Conservation (phyloP, 2,888 invertebrate genomes). For the Mesodorylaimus sp. region DNA sequence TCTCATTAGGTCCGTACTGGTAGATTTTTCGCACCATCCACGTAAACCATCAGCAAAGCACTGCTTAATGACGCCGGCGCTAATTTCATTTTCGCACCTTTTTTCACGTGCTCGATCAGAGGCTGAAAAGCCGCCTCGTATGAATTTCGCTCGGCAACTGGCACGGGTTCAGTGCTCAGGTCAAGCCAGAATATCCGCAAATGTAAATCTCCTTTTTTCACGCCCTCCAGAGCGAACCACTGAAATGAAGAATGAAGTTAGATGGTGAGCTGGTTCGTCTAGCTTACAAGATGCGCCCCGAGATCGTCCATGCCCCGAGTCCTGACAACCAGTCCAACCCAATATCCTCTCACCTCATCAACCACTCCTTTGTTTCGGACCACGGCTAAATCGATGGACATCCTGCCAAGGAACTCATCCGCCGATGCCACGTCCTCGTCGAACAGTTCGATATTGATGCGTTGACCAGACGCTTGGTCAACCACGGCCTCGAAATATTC, state of each 20-base stretch:
- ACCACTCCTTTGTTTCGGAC: slow-evolving; percentile 51
- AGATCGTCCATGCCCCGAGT: too few relatives aligned
- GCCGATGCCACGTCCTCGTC: slow-evolving; percentile 79
- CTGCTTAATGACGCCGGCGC: slow-evolving; percentile 31
- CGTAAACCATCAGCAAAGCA: slow-evolving; percentile 53
- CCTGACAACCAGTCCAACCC: too few relatives aligned
- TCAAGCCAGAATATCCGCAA: slow-evolving; percentile 72
- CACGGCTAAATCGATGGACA: slow-evolving; percentile 30
- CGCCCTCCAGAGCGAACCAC: slow-evolving; percentile 88
- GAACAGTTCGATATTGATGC: slow-evolving; percentile 51
- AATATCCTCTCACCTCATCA: slow-evolving; percentile 46
- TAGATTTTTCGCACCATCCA: slow-evolving; percentile 75
- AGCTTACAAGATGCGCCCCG: too few relatives aligned
- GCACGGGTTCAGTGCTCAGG: slow-evolving; percentile 39
- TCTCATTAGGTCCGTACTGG: slow-evolving; percentile 48
- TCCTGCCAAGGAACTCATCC: slow-evolving; percentile 66
- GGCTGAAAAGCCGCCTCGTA: too few relatives aligned
- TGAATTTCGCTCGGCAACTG: slow-evolving; percentile 8
- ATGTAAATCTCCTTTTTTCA: slow-evolving; percentile 81
- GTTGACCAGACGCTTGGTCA: slow-evolving; percentile 19
- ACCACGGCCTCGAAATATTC: slow-evolving; percentile 65
- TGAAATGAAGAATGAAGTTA: slow-evolving; percentile 33
- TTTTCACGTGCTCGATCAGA: slow-evolving; percentile 15
- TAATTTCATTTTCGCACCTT: too few relatives aligned
- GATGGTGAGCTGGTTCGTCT: too few relatives aligned